Base-by-base conservation (phyloP, 2,888 invertebrate genomes). In the Cryptocheilus praepositus region DNA sequence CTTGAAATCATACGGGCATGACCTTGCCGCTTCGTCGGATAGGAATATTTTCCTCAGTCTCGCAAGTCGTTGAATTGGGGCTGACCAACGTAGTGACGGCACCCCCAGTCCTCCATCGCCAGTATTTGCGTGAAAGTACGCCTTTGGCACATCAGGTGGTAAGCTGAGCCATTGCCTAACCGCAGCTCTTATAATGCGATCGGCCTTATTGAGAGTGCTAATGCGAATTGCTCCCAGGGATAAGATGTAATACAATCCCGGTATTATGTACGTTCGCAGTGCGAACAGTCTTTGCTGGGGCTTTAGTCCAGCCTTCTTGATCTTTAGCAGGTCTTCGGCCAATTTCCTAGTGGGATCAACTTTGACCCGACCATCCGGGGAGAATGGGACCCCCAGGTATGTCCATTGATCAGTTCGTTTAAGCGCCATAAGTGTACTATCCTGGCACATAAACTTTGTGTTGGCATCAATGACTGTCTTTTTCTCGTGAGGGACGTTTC, bases 211-310 rank as follows among this genome's bases (percentile, higher is more conserved):
- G 0, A 89, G 70, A 0, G 66, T 18, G 0, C 67, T 72, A 1
- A 60, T 72, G 13, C 64, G 80, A 16, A 65, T 74, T 3, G 73
- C 73, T 2, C 85, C 88, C n/a, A n/a, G n/a, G n/a, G n/a, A n/a
- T n/a, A n/a, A n/a, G n/a, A n/a, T n/a, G n/a, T 89, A 89, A 54
- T 85, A 70, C 69, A 84, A 85, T 46, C 59, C 36, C 0, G 69
- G 63, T 1, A 72, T 13, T 0, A 72, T 19, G 3, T 44, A 4
- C 0, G 21, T n/a, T 36, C 66, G 44, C 7, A 72, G 49, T 2
- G 55, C 69, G 19, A 61, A 72, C 0, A 79, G n/a, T 5, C 74
- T 19, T 19, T 76, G 78, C 19, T 78, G 73, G 0, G 77, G 77
- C 18, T 76, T 77, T 0, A 76, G 58, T 0, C 72, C 64, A 0